phyloP scores from a whole-genome alignment of 2,797 vertebrate genomes.

The Gymnothorax javanicus region DNA sequence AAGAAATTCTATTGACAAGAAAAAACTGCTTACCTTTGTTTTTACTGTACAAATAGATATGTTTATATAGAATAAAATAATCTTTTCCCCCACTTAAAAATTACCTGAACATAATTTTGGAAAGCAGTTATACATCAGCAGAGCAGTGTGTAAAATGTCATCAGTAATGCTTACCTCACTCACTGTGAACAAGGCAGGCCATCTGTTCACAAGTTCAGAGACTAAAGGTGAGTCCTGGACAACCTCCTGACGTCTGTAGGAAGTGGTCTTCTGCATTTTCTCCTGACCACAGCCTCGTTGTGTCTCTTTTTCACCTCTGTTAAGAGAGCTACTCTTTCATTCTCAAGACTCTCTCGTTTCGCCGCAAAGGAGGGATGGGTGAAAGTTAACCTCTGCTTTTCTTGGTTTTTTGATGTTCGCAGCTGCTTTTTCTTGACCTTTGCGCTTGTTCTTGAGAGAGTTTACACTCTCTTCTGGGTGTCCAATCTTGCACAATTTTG shows the following conservation, averaged over 20 bases:
- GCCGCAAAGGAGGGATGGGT: constrained; percentile 43
- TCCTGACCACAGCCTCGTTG: constrained; percentile 32
- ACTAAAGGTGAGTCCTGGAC: constrained; percentile 29
- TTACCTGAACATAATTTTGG: not conserved
- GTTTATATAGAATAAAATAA: no score
- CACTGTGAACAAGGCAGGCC: constrained; percentile 37
- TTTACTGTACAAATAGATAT: no score
- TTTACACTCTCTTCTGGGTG: constrained; percentile 29
- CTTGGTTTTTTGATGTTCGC: no score
- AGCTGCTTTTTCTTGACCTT: constrained; percentile 38
- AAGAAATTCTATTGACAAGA: constrained; percentile 29
- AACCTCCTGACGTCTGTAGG: constrained; percentile 34
- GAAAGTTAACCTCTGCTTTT: constrained; percentile 36
- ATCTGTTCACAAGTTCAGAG: constrained; percentile 23
- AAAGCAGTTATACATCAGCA: not conserved
- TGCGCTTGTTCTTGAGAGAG: constrained; percentile 35
- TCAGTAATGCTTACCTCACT: constrained; percentile 36
- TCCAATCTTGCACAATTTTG: constrained; percentile 10
- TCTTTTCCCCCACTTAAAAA: not conserved
- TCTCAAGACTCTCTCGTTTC: constrained; percentile 45
- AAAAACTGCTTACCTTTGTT: no score
- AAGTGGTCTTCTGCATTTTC: constrained; percentile 40
- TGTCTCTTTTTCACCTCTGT: constrained; percentile 48
- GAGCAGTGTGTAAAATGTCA: constrained; percentile 1
- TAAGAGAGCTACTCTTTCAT: constrained; percentile 48